Base-by-base conservation (phyloP, 2,888 invertebrate species). In the Nemurella pictetii region DNA sequence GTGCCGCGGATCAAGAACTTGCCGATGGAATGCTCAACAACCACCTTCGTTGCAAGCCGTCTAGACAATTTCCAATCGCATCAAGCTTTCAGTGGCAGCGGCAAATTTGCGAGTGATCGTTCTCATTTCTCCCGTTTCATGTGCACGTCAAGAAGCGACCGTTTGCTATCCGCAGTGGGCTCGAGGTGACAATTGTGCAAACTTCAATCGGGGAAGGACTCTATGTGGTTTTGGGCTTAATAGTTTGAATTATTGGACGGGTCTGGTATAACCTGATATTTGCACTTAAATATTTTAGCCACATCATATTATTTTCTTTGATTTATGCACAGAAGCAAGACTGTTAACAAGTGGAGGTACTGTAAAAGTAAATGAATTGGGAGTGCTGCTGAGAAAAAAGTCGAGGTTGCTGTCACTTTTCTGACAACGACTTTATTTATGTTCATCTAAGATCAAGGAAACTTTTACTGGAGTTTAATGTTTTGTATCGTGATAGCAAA, bases 231-330 rank as follows among this genome's bases (percentile, higher is more conserved):
- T 55, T 72, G 82, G 82, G 82, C 82, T 82, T 72, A 72, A 55
- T 82, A 82, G 82, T 82, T 28, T 82, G 82, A 82, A 28, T 82
- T 82, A 55, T 55, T 26, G 82, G 30, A 82, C 28, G 82, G 78
- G 78, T 78, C 55, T 72, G 82, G 82, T 82, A 30, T 30, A 82
- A 82, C 82, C 72, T 82, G 82, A 82, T 82, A 78, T 78, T 78
- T 78, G 55, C 55, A 55, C 55, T 55, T 55, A 55, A 55, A 55
- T 55, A 55, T 78, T 29, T 28, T 78, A 78, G 28, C 28, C n/a
- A 27, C 28, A 28, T 77, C 28, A n/a, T 72, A 82, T 82, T 82
- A 82, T 28, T 72, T 82, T 28, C 82, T 82, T 72, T 82, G 82
- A 82, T 28, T 82, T 82, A 27, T 25, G 72, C 26, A 72, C 82